phyloP scores from a whole-genome alignment of 2,888 invertebrate genomes.

The Orchesellides sinensis region DNA sequence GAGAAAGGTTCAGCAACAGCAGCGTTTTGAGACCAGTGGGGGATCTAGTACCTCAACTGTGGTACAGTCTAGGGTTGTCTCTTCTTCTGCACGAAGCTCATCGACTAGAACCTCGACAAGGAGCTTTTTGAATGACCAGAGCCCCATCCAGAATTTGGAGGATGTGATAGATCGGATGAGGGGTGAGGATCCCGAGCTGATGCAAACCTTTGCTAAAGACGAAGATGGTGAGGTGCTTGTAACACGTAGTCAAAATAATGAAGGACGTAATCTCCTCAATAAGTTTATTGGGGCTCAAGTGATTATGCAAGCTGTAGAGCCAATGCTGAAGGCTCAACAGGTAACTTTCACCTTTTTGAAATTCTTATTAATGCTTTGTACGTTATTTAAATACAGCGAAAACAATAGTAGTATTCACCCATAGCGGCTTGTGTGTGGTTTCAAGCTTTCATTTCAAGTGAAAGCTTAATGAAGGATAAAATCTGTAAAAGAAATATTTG shows the following conservation, averaged over 20 bases:
- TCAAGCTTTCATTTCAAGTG: too few relatives aligned
- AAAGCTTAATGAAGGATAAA: too few relatives aligned
- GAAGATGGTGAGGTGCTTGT: conserved; percentile 25
- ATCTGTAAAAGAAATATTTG: too few relatives aligned
- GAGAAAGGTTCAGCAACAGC: conserved; percentile 18
- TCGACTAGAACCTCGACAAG: conserved; percentile 26
- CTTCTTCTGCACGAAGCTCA: neutral
- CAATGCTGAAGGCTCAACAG: conserved; percentile 75
- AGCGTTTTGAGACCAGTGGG: conserved; percentile 26
- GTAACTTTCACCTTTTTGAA: too few relatives aligned
- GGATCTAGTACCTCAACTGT: conserved; percentile 30
- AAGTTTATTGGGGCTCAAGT: conserved; percentile 90
- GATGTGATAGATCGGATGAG: conserved; percentile 88
- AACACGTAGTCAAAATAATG: neutral
- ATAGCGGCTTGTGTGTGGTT: too few relatives aligned
- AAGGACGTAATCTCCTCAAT: conserved; percentile 83
- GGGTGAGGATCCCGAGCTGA: conserved; percentile 80
- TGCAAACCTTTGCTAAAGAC: conserved; percentile 56
- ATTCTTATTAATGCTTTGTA: too few relatives aligned
- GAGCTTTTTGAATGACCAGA: conserved; percentile 85
- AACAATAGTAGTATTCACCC: too few relatives aligned
- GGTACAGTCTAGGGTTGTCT: conserved; percentile 43
- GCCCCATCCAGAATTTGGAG: conserved; percentile 85
- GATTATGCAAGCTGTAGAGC: conserved; percentile 87
- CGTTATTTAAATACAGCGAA: too few relatives aligned